phyloP scores from a whole-genome alignment of 2,797 vertebrate species.

The Scolopax bukidnonensis region DNA sequence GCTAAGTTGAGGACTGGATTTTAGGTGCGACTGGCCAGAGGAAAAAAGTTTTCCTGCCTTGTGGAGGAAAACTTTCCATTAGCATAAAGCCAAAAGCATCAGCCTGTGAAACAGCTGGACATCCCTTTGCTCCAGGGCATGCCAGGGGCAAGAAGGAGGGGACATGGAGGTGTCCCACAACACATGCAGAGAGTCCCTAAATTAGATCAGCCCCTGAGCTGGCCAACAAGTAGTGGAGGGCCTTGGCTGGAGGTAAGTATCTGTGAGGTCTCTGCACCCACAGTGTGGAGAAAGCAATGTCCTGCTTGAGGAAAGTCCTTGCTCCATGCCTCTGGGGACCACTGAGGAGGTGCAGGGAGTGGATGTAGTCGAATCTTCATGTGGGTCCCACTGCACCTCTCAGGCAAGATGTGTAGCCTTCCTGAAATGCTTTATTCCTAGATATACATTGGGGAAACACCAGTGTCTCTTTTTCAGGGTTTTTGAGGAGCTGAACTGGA shows the following conservation, averaged over 20 bases:
- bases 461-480: not conserved
- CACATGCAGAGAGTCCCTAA: not conserved
- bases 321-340: not conserved
- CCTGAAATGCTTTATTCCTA: not conserved
- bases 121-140: not conserved
- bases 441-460: not conserved
- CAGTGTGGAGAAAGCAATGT: not conserved
- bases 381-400: not conserved
- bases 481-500: not conserved
- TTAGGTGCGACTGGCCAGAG: not conserved
- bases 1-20: conserved; percentile 54
- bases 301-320: not conserved
- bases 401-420: not conserved
- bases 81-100: conserved; percentile 25
- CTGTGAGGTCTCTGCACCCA: not conserved
- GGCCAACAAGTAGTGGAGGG: not conserved
- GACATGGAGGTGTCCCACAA: not conserved
- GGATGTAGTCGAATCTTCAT: not conserved
- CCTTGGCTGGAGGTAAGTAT: not conserved
- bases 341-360: not conserved
- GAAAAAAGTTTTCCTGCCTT: not conserved
- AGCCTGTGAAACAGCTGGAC: not conserved
- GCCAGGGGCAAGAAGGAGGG: not conserved
- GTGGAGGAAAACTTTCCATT: conserved; percentile 22
- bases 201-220: not conserved